Evolutionary conservation across 2,797 vertebrate genomes (phyloP).

Genomic region (Poeciliopsis presidionis): DNA sequence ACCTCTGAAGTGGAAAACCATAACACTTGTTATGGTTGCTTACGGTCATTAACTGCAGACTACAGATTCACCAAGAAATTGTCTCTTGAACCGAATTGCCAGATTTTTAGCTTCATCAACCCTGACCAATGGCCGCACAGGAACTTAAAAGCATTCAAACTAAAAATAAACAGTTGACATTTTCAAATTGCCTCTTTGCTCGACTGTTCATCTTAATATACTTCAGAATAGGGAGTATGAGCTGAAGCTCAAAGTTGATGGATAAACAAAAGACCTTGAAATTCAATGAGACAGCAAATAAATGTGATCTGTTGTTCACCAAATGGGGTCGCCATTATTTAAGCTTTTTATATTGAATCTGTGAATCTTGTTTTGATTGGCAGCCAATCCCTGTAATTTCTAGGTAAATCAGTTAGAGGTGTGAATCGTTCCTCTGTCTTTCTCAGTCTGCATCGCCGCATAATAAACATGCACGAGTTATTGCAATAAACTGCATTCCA

Average conservation of each 20-base stretch:
- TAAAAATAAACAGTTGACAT: background rate
- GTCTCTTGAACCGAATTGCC: background rate
- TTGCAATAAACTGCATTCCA: background rate
- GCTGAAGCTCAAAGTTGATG: background rate
- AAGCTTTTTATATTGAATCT: background rate
- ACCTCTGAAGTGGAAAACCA: background rate
- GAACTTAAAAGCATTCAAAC: background rate
- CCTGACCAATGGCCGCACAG: background rate
- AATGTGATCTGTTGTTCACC: background rate
- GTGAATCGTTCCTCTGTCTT: background rate
- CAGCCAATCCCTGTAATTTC: background rate
- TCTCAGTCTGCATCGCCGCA: background rate
- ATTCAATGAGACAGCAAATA: background rate
- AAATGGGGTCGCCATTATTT: background rate
- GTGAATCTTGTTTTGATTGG: background rate
- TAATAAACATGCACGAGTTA: background rate
- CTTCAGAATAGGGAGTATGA: background rate
- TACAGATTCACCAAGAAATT: background rate
- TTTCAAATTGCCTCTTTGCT: background rate
- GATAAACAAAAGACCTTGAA: background rate
- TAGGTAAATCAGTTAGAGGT: background rate
- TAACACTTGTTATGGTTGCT: background rate
- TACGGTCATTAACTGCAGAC: slow-evolving; percentile 1
- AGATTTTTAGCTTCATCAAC: background rate
- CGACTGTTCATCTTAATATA: background rate